phyloP scores from a whole-genome alignment of 2,888 invertebrate genomes.

The Hetaerina titia region DNA sequence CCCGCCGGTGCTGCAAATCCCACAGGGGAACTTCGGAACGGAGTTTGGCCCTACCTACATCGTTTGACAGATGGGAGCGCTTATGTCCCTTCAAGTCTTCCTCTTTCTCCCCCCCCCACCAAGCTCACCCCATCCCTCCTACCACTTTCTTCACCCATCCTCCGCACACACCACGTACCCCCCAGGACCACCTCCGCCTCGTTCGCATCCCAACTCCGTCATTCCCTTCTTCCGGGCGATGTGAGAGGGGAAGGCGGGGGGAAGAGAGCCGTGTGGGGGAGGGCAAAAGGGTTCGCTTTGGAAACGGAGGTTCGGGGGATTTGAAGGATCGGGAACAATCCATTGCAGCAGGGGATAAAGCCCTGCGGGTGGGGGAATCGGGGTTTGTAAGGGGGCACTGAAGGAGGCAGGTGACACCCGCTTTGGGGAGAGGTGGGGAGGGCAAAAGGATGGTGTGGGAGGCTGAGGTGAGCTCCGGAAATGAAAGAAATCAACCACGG shows the following conservation, averaged over 20 bases:
- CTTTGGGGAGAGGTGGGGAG: background rate
- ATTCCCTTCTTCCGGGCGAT: background rate
- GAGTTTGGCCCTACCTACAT: constrained; percentile 42
- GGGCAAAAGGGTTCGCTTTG: background rate
- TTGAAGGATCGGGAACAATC: constrained; percentile 62
- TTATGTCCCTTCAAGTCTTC: background rate
- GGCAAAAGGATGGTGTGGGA: background rate
- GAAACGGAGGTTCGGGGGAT: constrained; percentile 41
- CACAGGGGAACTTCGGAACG: constrained; percentile 34
- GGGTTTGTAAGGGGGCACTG: background rate
- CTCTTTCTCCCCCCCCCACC: background rate
- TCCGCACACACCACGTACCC: too few relatives aligned
- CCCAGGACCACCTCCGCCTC: background rate
- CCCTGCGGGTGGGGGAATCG: background rate
- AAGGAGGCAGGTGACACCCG: constrained; percentile 38
- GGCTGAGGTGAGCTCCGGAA: background rate
- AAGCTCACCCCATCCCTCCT: background rate
- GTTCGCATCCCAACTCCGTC: background rate
- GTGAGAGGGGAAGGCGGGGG: background rate
- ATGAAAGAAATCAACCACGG: background rate
- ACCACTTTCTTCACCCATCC: background rate
- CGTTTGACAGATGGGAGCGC: constrained; percentile 58
- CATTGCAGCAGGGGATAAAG: constrained; percentile 11
- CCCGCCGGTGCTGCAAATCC: constrained; percentile 1
- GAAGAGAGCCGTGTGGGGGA: background rate